Conservation (phyloP, 2,797 vertebrate genomes). For the Spinibarbus caldwelli region DNA sequence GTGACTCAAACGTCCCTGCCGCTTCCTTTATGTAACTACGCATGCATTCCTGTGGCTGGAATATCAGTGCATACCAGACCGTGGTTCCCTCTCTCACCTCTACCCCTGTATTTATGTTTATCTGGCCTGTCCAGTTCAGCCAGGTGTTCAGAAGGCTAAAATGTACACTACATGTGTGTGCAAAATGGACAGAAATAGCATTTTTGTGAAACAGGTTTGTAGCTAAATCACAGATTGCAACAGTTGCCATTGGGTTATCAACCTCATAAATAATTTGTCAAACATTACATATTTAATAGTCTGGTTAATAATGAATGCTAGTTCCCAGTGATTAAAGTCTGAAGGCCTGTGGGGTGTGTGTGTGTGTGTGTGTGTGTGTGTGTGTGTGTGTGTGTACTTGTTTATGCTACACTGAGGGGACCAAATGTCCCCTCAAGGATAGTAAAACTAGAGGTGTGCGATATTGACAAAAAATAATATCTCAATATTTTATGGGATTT, state of each 20-base stretch:
- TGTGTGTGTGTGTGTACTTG: too few relatives aligned
- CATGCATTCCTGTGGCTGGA: background rate
- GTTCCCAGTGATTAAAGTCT: slow-evolving; percentile 19
- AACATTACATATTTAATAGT: slow-evolving; percentile 53
- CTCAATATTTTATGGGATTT: too few relatives aligned
- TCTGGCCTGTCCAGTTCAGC: slow-evolving; percentile 38
- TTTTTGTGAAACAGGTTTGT: background rate
- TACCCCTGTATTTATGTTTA: background rate
- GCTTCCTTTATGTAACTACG: background rate
- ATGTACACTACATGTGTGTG: background rate
- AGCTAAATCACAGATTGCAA: slow-evolving; percentile 34
- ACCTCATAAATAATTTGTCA: slow-evolving; percentile 35
- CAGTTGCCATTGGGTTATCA: slow-evolving; percentile 37
- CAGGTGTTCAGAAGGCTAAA: background rate
- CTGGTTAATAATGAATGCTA: slow-evolving; percentile 50
- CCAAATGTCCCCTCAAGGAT: too few relatives aligned
- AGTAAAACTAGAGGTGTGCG: too few relatives aligned
- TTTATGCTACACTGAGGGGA: too few relatives aligned
- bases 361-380: too few relatives aligned
- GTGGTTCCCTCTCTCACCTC: background rate
- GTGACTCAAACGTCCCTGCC: background rate
- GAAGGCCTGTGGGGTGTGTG: background rate
- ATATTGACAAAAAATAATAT: too few relatives aligned
- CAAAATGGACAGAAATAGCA: background rate
- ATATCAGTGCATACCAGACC: background rate